These are phyloP conservation scores for Amyelois transitella DNA, from an alignment of 1,140 invertebrate species.

Conservation along the genomic window DNA sequence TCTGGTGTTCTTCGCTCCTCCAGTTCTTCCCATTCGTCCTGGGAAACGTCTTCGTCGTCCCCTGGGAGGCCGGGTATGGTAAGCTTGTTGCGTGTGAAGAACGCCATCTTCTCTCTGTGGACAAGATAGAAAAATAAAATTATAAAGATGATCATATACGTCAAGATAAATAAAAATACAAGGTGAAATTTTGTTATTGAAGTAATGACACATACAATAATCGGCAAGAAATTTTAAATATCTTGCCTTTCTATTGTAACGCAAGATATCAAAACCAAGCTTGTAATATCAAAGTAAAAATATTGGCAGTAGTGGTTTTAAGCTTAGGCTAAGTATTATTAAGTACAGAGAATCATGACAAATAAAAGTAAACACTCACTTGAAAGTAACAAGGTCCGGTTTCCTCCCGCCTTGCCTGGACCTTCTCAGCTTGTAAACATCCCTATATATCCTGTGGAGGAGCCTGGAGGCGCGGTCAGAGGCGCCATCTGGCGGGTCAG, in stretches of 20 bases:
- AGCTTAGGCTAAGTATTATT: too few species aligned
- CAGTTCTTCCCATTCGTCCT: conserved; percentile 63
- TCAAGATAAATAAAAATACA: too few species aligned
- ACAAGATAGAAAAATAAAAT: conserved; percentile 28
- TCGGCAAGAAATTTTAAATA: too few species aligned
- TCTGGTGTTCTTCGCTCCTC: conserved; percentile 54
- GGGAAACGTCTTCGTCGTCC: conserved; percentile 74
- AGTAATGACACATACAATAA: too few species aligned
- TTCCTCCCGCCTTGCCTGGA: conserved; percentile 91
- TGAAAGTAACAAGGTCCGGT: conserved; percentile 93
- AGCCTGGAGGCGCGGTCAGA: conserved; percentile 86
- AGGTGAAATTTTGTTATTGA: too few species aligned
- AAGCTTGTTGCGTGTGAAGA: conserved; percentile 88
- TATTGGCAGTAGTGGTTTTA: background rate
- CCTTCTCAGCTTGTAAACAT: conserved; percentile 92
- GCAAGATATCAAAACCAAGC: too few species aligned
- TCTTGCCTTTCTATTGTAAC: too few species aligned
- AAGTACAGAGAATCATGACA: too few species aligned
- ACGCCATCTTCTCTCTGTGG: conserved; percentile 95
- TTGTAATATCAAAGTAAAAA: conserved; percentile 17
- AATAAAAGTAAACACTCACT: conserved; percentile 78
- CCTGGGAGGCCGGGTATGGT: conserved; percentile 85
- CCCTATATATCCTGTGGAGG: conserved; percentile 88
- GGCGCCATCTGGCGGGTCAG: conserved; percentile 61
- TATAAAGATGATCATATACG: background rate